These are phyloP conservation scores for Boloria selene DNA, from an alignment of 2,888 invertebrate genomes.

Conservation along the genomic window DNA sequence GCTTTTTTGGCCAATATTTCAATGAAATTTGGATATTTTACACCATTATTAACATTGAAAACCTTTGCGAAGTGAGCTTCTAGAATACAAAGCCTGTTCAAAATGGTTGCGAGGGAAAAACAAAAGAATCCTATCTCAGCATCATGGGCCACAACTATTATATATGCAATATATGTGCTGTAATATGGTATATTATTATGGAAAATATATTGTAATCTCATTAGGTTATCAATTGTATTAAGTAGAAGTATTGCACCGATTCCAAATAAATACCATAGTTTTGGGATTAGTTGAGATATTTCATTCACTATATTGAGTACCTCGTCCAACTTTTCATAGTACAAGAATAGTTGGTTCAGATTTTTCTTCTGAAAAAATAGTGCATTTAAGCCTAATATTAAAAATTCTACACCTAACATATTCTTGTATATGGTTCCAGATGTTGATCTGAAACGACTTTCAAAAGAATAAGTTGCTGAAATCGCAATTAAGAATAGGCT, in stretches of 20 bases:
- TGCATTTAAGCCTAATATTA: conserved; percentile 7
- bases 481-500: background rate
- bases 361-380: conserved; percentile 4
- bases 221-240: background rate
- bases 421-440: conserved; percentile 1
- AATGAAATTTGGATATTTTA: background rate
- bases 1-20: background rate
- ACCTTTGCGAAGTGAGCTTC: background rate
- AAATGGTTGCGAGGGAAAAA: conserved; percentile 1
- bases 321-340: conserved; percentile 1
- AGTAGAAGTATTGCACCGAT: background rate
- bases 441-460: background rate
- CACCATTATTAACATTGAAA: background rate
- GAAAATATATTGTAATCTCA: background rate
- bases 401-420: conserved; percentile 5
- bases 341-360: background rate
- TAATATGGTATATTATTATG: background rate
- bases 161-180: background rate
- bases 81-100: background rate
- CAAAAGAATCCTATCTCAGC: conserved; percentile 8
- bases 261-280: background rate
- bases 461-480: background rate
- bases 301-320: background rate
- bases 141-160: conserved; percentile 2
- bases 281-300: background rate